Conservation (phyloP, 2,888 invertebrate species). For the Euplagia quadripunctaria region DNA sequence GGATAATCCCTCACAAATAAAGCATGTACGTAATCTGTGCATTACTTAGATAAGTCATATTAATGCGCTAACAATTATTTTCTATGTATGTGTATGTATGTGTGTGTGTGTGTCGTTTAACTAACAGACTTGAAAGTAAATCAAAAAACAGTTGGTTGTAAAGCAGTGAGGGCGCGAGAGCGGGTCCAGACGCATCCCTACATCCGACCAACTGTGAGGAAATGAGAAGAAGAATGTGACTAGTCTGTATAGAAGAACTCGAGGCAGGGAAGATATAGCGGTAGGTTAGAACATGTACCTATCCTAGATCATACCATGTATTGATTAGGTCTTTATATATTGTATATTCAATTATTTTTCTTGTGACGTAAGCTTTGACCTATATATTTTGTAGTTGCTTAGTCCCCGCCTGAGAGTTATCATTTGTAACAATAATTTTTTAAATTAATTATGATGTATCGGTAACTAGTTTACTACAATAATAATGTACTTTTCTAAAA, state of each 20-base stretch:
- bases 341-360: background rate
- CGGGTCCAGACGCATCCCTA: constrained; percentile 75
- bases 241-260: background rate
- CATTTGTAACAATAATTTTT: too few species aligned
- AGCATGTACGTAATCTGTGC: background rate
- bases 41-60: background rate
- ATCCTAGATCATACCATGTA: background rate
- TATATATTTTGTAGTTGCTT: too few species aligned
- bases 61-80: constrained; percentile 51
- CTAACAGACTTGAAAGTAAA: constrained; percentile 71
- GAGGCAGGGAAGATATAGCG: background rate
- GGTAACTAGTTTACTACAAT: background rate
- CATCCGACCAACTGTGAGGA: constrained; percentile 61
- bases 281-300: background rate
- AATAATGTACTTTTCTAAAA: background rate
- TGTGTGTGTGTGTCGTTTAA: constrained; percentile 54
- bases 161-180: constrained; percentile 77
- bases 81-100: constrained; percentile 45
- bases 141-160: constrained; percentile 81
- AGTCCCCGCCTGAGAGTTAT: too few species aligned
- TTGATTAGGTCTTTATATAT: background rate
- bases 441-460: too few species aligned
- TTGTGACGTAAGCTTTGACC: background rate
- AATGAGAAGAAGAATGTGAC: constrained; percentile 22
- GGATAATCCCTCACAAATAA: too few species aligned